Evolutionary conservation across 1,140 invertebrate species (phyloP).

Genomic region (Drosophila kurseongensis): DNA sequence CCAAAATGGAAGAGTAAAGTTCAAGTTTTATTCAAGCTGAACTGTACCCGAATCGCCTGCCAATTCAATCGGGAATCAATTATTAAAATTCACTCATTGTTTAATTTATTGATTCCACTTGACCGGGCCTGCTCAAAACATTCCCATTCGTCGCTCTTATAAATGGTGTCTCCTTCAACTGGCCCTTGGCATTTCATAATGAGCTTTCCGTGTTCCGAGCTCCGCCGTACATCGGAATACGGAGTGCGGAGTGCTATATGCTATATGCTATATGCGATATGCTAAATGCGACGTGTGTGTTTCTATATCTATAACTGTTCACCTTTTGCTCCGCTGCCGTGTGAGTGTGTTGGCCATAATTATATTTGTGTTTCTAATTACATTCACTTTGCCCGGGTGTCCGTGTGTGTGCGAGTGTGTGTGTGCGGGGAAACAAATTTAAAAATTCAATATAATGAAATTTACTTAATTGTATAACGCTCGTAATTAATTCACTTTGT

Average conservation of each 20-base stretch:
- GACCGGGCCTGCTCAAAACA: slow-evolving; percentile 38
- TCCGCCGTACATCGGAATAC: slow-evolving; percentile 38
- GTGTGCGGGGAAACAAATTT: slow-evolving; percentile 66
- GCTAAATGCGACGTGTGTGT: slow-evolving; percentile 8
- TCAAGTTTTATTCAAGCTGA: not conserved
- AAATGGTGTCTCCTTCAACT: slow-evolving; percentile 40
- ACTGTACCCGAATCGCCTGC: not conserved
- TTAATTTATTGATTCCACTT: slow-evolving; percentile 51
- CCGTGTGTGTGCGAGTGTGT: not conserved
- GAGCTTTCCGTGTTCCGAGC: slow-evolving; percentile 46
- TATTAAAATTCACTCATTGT: slow-evolving; percentile 48
- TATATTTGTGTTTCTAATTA: slow-evolving; percentile 81
- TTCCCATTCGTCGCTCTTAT: slow-evolving; percentile 42
- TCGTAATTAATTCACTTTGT: slow-evolving; percentile 83
- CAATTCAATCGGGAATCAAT: slow-evolving; percentile 33
- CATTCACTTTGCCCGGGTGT: slow-evolving; percentile 44
- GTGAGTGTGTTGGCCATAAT: slow-evolving; percentile 52
- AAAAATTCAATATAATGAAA: slow-evolving; percentile 83
- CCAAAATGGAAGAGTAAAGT: too few species aligned
- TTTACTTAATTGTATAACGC: slow-evolving; percentile 82
- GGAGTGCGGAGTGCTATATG: slow-evolving; percentile 12
- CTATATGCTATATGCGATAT: slow-evolving; percentile 17
- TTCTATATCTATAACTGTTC: slow-evolving; percentile 38
- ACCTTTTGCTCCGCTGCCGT: slow-evolving; percentile 29
- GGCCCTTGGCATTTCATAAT: slow-evolving; percentile 51